Conservation (phyloP, 2,888 invertebrate species). For the Sarcophaga rosellei region DNA sequence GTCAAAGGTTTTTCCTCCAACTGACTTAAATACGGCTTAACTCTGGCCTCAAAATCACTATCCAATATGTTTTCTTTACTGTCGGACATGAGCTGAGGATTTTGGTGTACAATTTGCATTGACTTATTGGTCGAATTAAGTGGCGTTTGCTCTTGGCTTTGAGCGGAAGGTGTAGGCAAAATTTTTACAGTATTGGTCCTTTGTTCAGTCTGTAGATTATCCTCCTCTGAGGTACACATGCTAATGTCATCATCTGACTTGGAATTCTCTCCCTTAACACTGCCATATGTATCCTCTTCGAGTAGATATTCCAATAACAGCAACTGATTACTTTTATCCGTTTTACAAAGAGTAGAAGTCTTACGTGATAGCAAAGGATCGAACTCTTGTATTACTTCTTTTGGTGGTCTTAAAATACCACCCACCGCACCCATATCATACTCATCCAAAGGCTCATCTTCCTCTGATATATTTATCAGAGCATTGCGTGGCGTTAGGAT, state of each 20-base stretch:
- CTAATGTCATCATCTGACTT: constrained; percentile 81
- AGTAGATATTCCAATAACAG: constrained; percentile 86
- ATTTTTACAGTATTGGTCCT: constrained; percentile 60
- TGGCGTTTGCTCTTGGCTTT: constrained; percentile 26
- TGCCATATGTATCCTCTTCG: constrained; percentile 87
- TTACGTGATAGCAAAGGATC: constrained; percentile 83
- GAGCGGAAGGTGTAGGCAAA: constrained; percentile 54
- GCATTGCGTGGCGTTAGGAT: constrained; percentile 74
- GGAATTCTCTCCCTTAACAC: constrained; percentile 80
- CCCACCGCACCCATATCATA: constrained; percentile 73
- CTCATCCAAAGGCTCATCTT: constrained; percentile 58
- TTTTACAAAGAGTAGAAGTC: constrained; percentile 74
- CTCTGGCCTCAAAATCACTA: constrained; percentile 67
- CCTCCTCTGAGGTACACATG: constrained; percentile 82
- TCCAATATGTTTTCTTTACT: constrained; percentile 78
- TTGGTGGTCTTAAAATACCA: constrained; percentile 68
- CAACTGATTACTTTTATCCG: constrained; percentile 84
- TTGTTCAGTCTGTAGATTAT: constrained; percentile 70
- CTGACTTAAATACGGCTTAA: constrained; percentile 73
- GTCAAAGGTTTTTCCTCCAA: constrained; percentile 70
- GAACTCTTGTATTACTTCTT: constrained; percentile 87
- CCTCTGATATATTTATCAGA: constrained; percentile 61
- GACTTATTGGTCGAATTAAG: constrained; percentile 64
- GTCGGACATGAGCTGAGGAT: constrained; percentile 76
- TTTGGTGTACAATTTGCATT: constrained; percentile 78